A percentile compares a stretch with the other conserved stretches of the same genome.
Evolutionary conservation across 2,888 invertebrate genomes (phyloP).

Genomic region (Phytoseiulus persimilis): DNA sequence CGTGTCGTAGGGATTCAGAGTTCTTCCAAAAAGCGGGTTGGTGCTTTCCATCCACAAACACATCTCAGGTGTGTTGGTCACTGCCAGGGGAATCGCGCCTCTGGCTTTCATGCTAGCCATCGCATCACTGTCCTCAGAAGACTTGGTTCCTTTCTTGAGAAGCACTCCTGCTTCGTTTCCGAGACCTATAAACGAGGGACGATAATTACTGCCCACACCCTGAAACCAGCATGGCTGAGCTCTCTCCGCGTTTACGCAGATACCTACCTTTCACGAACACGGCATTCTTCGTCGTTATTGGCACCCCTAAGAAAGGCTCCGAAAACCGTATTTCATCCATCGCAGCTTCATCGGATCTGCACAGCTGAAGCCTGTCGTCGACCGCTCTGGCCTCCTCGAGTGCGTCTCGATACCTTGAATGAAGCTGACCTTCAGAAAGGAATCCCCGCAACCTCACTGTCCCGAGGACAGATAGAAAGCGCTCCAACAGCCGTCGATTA

Average conservation of each 20-base stretch:
- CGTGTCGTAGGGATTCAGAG: constrained; percentile 52
- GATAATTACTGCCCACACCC: neutral
- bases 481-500: too few relatives aligned
- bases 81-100: constrained; percentile 51
- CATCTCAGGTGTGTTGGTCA: constrained; percentile 53
- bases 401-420: constrained; percentile 46
- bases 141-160: constrained; percentile 46
- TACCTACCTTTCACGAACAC: constrained; percentile 49
- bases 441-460: too few relatives aligned
- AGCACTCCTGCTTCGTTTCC: constrained; percentile 49
- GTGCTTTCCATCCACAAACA: constrained; percentile 54
- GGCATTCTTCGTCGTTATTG: constrained; percentile 51
- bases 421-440: too few relatives aligned
- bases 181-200: constrained; percentile 42
- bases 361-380: constrained; percentile 47
- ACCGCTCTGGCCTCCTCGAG: constrained; percentile 49
- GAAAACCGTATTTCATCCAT: constrained; percentile 42
- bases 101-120: constrained; percentile 48
- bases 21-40: constrained; percentile 53
- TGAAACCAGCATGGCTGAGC: too few relatives aligned
- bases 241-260: neutral
- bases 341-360: constrained; percentile 40
- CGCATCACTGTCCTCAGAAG: constrained; percentile 49
- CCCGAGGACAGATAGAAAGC: too few relatives aligned
- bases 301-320: constrained; percentile 51